A percentile compares a stretch with the other conserved stretches of the same genome.
Conservation (phyloP, 2,797 vertebrate species). For the Sebastiscus tertius region DNA sequence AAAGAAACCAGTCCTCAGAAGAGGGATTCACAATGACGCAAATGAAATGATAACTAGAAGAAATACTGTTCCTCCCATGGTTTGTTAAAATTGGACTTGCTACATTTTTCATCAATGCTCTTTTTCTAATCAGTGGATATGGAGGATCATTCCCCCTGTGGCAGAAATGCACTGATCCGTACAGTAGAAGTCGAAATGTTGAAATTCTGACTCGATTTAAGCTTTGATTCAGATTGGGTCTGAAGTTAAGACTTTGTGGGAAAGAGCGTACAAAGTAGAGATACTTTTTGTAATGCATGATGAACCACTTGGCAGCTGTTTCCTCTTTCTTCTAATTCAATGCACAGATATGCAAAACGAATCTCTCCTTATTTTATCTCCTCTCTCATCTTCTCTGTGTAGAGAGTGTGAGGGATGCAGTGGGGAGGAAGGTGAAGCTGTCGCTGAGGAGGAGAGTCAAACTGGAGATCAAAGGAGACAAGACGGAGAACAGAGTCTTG, state of each 20-base stretch:
- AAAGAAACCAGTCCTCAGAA: background rate
- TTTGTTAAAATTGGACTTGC: slow-evolving; percentile 7
- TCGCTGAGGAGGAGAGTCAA: slow-evolving; percentile 93
- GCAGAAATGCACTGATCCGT: slow-evolving; percentile 15
- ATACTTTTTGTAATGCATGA: background rate
- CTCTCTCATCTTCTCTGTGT: slow-evolving; percentile 40
- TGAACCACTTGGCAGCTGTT: background rate
- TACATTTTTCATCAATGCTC: slow-evolving; percentile 15
- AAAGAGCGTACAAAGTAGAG: background rate
- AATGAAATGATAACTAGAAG: slow-evolving; percentile 3
- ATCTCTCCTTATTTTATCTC: background rate
- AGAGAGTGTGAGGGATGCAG: slow-evolving; percentile 94
- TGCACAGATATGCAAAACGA: background rate
- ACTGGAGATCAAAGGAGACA: slow-evolving; percentile 94
- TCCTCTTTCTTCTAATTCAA: background rate
- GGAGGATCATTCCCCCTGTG: background rate
- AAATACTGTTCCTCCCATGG: background rate
- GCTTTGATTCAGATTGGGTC: background rate
- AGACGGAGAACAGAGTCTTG: slow-evolving; percentile 93
- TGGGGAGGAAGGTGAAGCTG: slow-evolving; percentile 94
- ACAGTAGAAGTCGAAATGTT: background rate
- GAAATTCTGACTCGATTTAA: background rate
- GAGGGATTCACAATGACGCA: background rate
- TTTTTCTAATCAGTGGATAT: slow-evolving; percentile 22
- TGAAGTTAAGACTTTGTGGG: background rate